phyloP scores from a whole-genome alignment of 2,113 vertebrate genomes.

The Azemiops feae region DNA sequence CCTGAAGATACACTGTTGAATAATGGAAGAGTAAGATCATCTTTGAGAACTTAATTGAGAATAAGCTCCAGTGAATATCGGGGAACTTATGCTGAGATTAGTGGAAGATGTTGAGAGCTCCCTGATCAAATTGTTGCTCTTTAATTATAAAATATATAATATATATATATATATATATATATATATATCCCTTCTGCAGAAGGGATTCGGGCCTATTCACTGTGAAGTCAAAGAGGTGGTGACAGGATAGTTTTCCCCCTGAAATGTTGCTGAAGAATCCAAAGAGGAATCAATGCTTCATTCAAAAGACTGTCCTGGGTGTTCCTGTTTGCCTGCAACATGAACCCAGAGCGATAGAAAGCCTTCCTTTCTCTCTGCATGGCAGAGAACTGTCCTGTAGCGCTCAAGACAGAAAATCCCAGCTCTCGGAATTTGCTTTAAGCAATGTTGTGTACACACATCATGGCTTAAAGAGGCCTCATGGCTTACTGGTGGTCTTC shows the following conservation, averaged over 20 bases:
- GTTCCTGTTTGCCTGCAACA: background rate
- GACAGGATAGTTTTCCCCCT: background rate
- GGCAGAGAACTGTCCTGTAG: background rate
- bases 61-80: background rate
- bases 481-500: too few species aligned
- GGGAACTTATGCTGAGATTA: background rate
- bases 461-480: too few species aligned
- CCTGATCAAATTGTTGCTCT: background rate
- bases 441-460: background rate
- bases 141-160: background rate
- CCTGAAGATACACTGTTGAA: background rate
- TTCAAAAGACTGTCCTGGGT: background rate
- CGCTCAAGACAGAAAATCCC: background rate
- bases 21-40: background rate
- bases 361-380: background rate
- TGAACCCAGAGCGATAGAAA: background rate
- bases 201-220: background rate
- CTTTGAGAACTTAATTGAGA: background rate
- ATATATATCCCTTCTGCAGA: too few species aligned
- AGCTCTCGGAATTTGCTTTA: background rate
- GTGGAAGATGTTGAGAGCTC: background rate
- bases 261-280: background rate
- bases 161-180: too few species aligned
- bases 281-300: background rate
- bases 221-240: background rate